These are phyloP conservation scores for Coregonus sp. DNA, from an alignment of 2,797 vertebrate species.

Conservation along the genomic window DNA sequence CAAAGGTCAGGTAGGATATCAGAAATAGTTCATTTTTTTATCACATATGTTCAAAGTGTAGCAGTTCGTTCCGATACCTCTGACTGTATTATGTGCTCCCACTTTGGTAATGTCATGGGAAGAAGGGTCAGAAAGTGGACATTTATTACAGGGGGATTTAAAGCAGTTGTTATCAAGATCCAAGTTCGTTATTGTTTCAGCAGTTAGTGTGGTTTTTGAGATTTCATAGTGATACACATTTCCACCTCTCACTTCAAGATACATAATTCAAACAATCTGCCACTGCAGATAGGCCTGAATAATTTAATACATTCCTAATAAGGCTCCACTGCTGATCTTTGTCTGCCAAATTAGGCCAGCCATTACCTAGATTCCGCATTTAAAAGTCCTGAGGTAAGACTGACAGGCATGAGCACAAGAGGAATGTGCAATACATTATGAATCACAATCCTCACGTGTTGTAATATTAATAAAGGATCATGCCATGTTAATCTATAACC, in stretches of 20 bases:
- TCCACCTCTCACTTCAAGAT: too few species aligned
- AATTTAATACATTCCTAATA: background rate
- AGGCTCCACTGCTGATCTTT: background rate
- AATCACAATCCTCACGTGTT: background rate
- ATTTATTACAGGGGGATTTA: background rate
- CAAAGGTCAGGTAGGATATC: constrained; percentile 44
- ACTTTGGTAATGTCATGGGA: too few species aligned
- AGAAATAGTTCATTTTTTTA: background rate
- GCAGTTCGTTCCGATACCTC: background rate
- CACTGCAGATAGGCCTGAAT: too few species aligned
- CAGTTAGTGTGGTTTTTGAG: too few species aligned
- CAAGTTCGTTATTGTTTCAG: too few species aligned
- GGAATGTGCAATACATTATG: background rate
- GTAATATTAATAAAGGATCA: background rate
- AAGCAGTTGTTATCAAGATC: too few species aligned
- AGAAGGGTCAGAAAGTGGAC: background rate
- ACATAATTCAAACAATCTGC: too few species aligned
- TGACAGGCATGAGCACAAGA: background rate
- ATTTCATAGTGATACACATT: too few species aligned
- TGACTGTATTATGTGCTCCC: background rate
- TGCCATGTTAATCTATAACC: background rate
- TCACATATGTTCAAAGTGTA: background rate
- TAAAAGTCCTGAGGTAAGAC: background rate
- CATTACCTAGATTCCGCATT: background rate
- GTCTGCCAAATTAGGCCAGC: background rate